Evolutionary conservation across 2,113 vertebrate genomes (phyloP), one percentile per base, ranked within the genome.

Genomic region (Nettapus auritus): DNA sequence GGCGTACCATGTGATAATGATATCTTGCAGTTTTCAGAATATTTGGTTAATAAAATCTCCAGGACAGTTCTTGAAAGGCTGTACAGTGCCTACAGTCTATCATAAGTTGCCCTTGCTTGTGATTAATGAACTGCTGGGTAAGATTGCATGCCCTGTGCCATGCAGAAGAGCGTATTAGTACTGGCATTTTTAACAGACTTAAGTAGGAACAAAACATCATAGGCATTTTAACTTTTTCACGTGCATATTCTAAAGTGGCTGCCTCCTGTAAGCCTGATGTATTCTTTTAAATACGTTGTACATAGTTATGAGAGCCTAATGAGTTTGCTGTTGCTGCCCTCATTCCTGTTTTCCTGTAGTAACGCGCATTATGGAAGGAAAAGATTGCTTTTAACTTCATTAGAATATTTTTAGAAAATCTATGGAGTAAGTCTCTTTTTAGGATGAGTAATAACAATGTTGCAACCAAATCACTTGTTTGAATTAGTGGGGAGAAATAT

Each of bases 231-330:
- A 60, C n/a, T 77, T 70, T 73, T 83, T 88, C 17, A 8, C 19
- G 11, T 88, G 36, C 1, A 0, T 74, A 3, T 53, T 66, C 33
- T 31, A 17, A 64, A 70, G 29, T 31, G 21, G n/a, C 23, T 82
- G 13, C 40, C 15, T 66, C 40, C 10, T 82, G 55, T 85, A 63
- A 82, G 31, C 44, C 48, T 0, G 0, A 2, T 22, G 21, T 57
- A 22, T 82, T 28, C 33, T 66, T 74, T 57, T 28, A 44, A 55
- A 13, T 50, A 25, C 0, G 0, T 57, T n/a, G 18, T 68, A 9
- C 17, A 2, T 46, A 76, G 36, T 85, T 75, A 33, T 0, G 16
- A n/a, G 14, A 86, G 20, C 33, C 50, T 64, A 15, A 23, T 68
- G 70, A 29, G 6, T 62, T 75, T 79, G 20, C 77, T 86, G 44